These are phyloP conservation scores for Trisateles emortualis DNA, from an alignment of 2,888 invertebrate genomes.

Conservation along the genomic window DNA sequence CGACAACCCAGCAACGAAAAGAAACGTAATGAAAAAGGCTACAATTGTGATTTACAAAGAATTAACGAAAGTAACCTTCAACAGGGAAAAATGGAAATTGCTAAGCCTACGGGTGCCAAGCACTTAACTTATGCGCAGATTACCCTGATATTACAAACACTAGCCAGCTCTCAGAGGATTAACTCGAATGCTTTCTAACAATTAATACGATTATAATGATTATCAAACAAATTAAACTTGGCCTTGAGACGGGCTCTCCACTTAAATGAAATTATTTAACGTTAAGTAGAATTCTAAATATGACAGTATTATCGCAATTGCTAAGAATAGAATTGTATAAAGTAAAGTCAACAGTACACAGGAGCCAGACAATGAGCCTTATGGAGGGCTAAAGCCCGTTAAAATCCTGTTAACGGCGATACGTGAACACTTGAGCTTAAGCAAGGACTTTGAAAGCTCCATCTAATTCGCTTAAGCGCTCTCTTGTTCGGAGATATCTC, in stretches of 20 bases:
- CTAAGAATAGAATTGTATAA: conserved; percentile 6
- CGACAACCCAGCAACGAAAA: neutral
- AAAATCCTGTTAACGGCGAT: conserved; percentile 54
- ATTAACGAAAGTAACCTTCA: neutral
- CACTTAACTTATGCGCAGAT: neutral
- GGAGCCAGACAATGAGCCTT: conserved; percentile 34
- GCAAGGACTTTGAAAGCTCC: conserved; percentile 49
- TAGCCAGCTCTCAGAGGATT: neutral
- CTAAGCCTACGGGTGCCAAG: neutral
- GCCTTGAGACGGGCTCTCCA: neutral
- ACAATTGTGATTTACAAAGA: neutral
- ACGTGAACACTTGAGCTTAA: conserved; percentile 50
- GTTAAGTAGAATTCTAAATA: neutral
- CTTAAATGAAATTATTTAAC: neutral
- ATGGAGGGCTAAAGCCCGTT: conserved; percentile 46
- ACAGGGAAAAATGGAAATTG: neutral
- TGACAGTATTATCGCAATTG: conserved; percentile 12
- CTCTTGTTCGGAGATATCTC: conserved; percentile 42
- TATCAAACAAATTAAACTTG: neutral
- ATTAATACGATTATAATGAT: neutral
- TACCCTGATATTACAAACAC: neutral
- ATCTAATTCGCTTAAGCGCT: conserved; percentile 51
- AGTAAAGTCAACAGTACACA: conserved; percentile 22
- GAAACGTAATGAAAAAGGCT: neutral
- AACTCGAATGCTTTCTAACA: neutral